Base-by-base conservation (phyloP, 2,113 vertebrate genomes). In the Otolemur garnettii region DNA sequence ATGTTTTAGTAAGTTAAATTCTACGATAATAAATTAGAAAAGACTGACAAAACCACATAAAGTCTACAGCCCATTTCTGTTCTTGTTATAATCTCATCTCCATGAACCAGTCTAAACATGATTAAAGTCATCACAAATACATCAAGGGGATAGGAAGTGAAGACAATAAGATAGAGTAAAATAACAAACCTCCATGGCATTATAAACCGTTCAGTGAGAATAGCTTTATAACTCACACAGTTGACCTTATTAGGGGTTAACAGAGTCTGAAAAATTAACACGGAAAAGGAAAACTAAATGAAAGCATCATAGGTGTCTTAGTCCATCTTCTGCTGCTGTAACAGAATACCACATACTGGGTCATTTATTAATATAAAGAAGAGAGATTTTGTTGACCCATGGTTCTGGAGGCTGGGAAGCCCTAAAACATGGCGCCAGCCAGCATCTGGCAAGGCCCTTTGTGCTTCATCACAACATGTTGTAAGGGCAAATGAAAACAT, bases 201-300 rank as follows among this genome's bases (percentile, higher is more conserved):
- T 66, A 91, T 45, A 30, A 93, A 66, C 18, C 81, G 35, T 64
- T 90, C 75, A 57, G 30, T 69, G 50, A 90, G 42, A 91, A 83
- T 24, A 8, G 74, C 86, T 45, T 45, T 79, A 64, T 7, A 94
- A 93, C 85, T 97, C 64, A 86, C 53, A 92, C 2, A 84, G 60
- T 15, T 90, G 64, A 84, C 26, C 21, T 92, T 22, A 59, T 71
- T 79, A 53, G 1, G 30, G 3, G 7, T 88, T 94, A 94, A 59
- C 13, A 7, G 45, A 92, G 12, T 57, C 53, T 86, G 7, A 95
- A 60, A 82, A 68, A 93, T 60, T 62, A 35, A 64, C 62, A 33
- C 42, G 45, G 26, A 33, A 68, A 15, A 85, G 30, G 14, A 15
- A 68, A 66, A 66, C 30, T 66, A 33, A 66, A 77, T 45, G 7